Evolutionary conservation across 2,797 vertebrate species (phyloP), one percentile per base, ranked within the genome.

Genomic region (Sebastes elongatus): DNA sequence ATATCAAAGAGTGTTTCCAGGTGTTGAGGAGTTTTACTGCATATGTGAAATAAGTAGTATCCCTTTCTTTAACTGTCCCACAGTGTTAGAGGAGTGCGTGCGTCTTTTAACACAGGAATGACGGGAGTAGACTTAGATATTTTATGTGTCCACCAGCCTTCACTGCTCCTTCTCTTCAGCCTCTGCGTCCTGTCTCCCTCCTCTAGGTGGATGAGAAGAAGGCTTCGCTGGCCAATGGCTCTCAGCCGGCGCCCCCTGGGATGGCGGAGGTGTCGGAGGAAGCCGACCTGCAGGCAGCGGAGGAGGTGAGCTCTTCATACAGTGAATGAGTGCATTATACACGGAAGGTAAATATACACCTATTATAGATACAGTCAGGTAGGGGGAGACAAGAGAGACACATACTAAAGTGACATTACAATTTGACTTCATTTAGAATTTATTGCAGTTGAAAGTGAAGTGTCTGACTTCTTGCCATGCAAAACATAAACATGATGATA

Each of bases 251-350:
- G 0, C 85, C 93, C 27, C 52, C 90, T 42, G 96, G 95, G 42
- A 96, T 94, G 91, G 63, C 89, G 7, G 97, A 97, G 22, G 81
- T 93, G 49, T 92, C 87, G 0, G 97, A 98, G 65, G 97, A 99
- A 65, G 97, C 97, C 3, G 96, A 98, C 35, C 92, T 98, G 77
- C 97, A 94, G 87, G 97, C 96, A 3, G 97, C 96, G 56, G 98
- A 99, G 90, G 98, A 99, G 96, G 98, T 98, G 62, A 82, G 81
- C 4, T 14, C n/a, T 2, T 46, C 1, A 2, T n/a, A 32, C 14
- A 46, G 2, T 7, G 33, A 33, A 0, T 14, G 8, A 64, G 23
- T 23, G 18, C 2, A 20, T 35, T 28, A 42, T 13, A 60, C 16
- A 35, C 25, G 9, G 9, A 60, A 18, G 6, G 22, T 10, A 25